Evolutionary conservation across 2,797 vertebrate species (phyloP).

Genomic region (Artibeus lituratus): DNA sequence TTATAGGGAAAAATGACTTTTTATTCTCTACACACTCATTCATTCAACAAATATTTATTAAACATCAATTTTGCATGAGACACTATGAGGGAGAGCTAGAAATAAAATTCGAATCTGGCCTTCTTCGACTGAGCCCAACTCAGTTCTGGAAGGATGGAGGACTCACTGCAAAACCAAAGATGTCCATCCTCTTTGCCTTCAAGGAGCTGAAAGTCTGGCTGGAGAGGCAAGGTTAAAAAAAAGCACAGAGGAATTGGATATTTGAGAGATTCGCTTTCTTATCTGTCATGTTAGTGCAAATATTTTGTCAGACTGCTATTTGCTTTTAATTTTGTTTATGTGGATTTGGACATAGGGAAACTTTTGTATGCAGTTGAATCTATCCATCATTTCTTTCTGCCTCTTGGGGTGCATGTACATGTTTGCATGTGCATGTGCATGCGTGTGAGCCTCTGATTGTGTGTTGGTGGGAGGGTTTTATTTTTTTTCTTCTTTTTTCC

Average conservation of each 20-base stretch:
- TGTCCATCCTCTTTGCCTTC: not conserved
- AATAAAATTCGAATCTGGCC: not conserved
- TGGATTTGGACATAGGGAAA: slow-evolving; percentile 35
- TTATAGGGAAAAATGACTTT: not conserved
- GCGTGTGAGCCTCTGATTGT: not conserved
- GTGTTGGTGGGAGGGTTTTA: not conserved
- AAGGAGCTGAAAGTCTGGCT: not conserved
- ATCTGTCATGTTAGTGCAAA: slow-evolving; percentile 29
- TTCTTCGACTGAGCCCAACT: not conserved
- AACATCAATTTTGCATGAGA: slow-evolving; percentile 23
- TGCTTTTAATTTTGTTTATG: slow-evolving; percentile 44
- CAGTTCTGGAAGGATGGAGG: not conserved
- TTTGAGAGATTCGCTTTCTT: not conserved
- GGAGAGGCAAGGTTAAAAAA: slow-evolving; percentile 9
- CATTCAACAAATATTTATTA: slow-evolving; percentile 34
- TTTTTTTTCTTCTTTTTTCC: not conserved
- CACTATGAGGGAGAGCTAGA: not conserved
- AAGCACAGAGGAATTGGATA: not conserved
- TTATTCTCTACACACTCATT: not conserved
- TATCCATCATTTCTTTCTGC: slow-evolving; percentile 46
- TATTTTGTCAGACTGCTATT: slow-evolving; percentile 53
- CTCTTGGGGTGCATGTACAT: not conserved
- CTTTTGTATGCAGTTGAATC: slow-evolving; percentile 24
- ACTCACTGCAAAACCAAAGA: not conserved
- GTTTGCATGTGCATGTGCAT: not conserved